Base-by-base conservation (phyloP, 2,113 vertebrate species). In the Pelvicachromis taeniatus region DNA sequence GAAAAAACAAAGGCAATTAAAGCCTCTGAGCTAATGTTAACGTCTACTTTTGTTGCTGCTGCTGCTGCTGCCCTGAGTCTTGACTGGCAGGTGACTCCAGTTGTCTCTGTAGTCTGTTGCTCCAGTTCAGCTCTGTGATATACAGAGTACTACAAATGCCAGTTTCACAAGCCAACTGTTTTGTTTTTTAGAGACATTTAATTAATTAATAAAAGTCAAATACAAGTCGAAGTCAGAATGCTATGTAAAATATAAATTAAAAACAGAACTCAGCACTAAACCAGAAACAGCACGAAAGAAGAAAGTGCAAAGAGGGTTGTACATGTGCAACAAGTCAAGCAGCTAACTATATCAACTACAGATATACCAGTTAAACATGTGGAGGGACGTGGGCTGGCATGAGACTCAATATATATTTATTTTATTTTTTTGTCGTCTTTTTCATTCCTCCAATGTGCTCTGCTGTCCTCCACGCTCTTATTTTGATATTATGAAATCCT, bases 181-280 rank as follows among this genome's bases (percentile, higher is more conserved):
- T 38, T 38, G 10, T n/a, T 38, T 38, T 38, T 38, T 35, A 38
- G 19, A 63, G 59, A 13, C n/a, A 38, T 63, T 38, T 63, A 63
- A 38, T 38, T 13, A 63, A 63, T 63, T 35, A 38, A 63, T 63
- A 63, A 38, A 63, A 38, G 10, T 63, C 33, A 63, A 63, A 63
- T 0, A 38, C 59, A 63, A 38, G n/a, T 63, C 1, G 2, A 63
- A 38, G 4, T 38, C 33, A 63, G 2, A 63, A 63, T 0, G 19
- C 10, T 35, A 63, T 63, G 59, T 63, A 35, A 63, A n/a, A n/a
- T 38, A 63, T 63, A 4, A 63, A 63, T 59, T 1, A 33, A 59
- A 59, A 17, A 10, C 4, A 1, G 29, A 59, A 29, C 9, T 38
- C 35, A 38, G 59, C 19, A 29, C 68, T 48, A 29, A 16, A 70